Evolutionary conservation across 2,888 invertebrate species (phyloP), one percentile per base, ranked within the genome.

Genomic region (Torymus aiolomorphi): DNA sequence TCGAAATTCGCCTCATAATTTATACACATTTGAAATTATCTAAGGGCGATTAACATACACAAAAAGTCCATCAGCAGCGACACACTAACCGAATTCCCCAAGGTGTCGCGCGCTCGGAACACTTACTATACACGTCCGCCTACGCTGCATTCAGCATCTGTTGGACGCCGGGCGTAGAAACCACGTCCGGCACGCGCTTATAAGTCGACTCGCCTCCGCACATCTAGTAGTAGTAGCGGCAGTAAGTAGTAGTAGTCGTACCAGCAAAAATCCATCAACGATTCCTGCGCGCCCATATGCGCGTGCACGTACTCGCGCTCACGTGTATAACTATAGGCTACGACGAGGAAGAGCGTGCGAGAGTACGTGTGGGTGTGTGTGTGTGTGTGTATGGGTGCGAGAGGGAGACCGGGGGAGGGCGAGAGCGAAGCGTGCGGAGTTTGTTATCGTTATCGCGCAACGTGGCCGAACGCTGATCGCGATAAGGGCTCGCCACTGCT

Each of bases 381-480:
- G 49, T 69, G 69, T 1, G 59, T 49, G 56, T 78, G 66, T 72
- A 80, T 52, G 81, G 71, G 13, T 79, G 77, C 80, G 80, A 80
- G 83, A 82, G 82, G 82, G 76, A 83, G 84, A 82, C 20, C 82
- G 80, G 83, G 83, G 24, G 67, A 63, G 84, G 11, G 82, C 82
- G 83, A 82, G 85, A 83, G 83, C 62, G 73, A 63, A 72, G 70
- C 80, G 82, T 80, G 80, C 69, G 82, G 85, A 86, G 87, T 86
- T 88, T 86, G 87, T 87, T 87, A 87, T 88, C 87, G 87, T 88
- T 87, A 88, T 88, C 87, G 86, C 83, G 82, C 86, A 61, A 71
- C 87, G 87, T 87, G 87, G 87, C 86, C 87, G 86, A 85, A 85
- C 85, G 84, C 85, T 85, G 87, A 88, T 88, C 87, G 86, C 85